Evolutionary conservation across 1,140 invertebrate genomes (phyloP).

Genomic region (Drosophila busckii): DNA sequence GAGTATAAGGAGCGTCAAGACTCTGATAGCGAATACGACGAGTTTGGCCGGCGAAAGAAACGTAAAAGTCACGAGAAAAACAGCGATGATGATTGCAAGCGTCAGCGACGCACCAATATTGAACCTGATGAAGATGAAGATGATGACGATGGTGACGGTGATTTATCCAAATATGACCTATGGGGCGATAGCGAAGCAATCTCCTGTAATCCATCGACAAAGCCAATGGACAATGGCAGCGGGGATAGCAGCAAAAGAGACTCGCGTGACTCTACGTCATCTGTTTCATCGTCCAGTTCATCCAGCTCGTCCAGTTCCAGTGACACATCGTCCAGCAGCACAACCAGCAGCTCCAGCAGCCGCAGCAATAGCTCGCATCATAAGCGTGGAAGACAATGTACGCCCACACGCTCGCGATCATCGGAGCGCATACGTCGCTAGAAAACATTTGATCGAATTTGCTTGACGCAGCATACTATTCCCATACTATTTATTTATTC

Average conservation of each 20-base stretch:
- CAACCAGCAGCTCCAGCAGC: conserved; percentile 55
- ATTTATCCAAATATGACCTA: conserved; percentile 91
- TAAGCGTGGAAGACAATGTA: conserved; percentile 31
- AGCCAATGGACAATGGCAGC: conserved; percentile 37
- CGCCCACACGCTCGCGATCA: conserved; percentile 11
- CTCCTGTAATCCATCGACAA: conserved; percentile 36
- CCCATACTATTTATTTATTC: conserved; percentile 53
- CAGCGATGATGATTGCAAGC: conserved; percentile 46
- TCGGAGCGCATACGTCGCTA: conserved; percentile 3
- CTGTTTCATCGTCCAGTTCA: conserved; percentile 62
- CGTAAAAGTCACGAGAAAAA: conserved; percentile 77
- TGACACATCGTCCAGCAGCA: conserved; percentile 46
- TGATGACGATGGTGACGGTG: conserved; percentile 85
- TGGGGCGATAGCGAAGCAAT: conserved; percentile 83
- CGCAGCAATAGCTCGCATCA: conserved; percentile 31
- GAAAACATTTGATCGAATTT: neutral
- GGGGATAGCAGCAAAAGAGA: conserved; percentile 36
- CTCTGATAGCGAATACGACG: conserved; percentile 96
- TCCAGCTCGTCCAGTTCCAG: conserved; percentile 66
- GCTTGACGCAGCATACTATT: too few species aligned
- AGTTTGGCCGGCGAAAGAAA: conserved; percentile 95
- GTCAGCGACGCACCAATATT: conserved; percentile 69
- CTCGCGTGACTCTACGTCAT: conserved; percentile 49
- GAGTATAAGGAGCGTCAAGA: conserved; percentile 93
- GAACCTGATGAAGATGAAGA: conserved; percentile 78